phyloP scores from a whole-genome alignment of 2,113 vertebrate species.

The Carettochelys insculpta region DNA sequence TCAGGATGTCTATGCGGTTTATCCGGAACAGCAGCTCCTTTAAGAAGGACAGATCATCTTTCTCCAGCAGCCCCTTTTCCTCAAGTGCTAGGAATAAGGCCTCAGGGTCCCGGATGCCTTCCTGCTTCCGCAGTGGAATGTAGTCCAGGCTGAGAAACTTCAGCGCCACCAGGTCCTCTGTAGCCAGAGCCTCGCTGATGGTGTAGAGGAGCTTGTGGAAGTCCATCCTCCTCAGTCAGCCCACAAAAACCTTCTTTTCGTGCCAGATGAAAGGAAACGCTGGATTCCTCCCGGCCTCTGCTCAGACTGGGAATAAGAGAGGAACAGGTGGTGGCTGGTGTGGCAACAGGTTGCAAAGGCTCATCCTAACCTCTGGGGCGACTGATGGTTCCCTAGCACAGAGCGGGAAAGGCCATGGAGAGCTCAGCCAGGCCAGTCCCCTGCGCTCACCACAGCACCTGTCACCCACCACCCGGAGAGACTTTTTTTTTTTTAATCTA shows the following conservation, averaged over 20 bases:
- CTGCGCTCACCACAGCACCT: no score
- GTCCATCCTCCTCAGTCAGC: constrained; percentile 12
- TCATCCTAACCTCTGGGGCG: no score
- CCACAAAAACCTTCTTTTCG: background rate
- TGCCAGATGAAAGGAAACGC: constrained; percentile 19
- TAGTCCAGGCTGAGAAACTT: constrained; percentile 62
- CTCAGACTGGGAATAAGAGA: background rate
- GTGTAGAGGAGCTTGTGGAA: background rate
- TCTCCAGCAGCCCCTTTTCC: constrained; percentile 47
- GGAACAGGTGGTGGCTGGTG: background rate
- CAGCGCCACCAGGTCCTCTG: background rate
- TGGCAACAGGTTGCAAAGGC: background rate
- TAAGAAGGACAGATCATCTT: constrained; percentile 51
- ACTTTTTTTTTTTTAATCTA: no score
- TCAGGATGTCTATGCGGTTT: constrained; percentile 47
- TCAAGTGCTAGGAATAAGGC: constrained; percentile 51
- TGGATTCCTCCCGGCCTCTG: background rate
- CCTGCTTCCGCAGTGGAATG: constrained; percentile 48
- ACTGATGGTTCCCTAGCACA: no score
- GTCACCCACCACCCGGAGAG: no score
- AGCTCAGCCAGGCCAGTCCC: no score
- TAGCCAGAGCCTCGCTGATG: constrained; percentile 44
- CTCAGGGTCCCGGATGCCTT: constrained; percentile 44
- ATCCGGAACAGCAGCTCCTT: constrained; percentile 67
- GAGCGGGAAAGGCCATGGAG: no score